Evolutionary conservation across 2,113 vertebrate genomes (phyloP).

Genomic region (Ancistrus triradiatus): DNA sequence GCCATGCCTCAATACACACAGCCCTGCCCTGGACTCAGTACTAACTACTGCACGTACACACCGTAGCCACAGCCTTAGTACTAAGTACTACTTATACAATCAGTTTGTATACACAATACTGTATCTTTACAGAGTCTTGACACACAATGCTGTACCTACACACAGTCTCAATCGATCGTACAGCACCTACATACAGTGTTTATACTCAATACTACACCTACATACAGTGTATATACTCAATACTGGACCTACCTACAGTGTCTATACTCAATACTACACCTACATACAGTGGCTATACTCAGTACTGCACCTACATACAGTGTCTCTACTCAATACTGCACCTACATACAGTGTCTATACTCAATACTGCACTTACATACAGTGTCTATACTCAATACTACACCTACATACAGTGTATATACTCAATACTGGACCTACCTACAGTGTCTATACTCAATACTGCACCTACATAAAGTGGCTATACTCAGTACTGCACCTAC

Average conservation of each 20-base stretch:
- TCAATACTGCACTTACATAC: background rate
- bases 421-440: background rate
- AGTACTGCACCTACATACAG: background rate
- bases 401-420: background rate
- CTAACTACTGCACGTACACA: constrained; percentile 22
- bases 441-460: background rate
- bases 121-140: background rate
- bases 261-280: background rate
- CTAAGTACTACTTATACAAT: background rate
- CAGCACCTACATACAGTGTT: background rate
- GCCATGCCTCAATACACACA: constrained; percentile 32
- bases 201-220: background rate
- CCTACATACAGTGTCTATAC: background rate
- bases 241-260: background rate
- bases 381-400: background rate
- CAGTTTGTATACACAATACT: background rate
- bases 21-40: constrained; percentile 29
- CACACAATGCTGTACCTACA: background rate
- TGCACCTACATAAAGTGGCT: background rate
- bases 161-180: background rate
- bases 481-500: background rate
- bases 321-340: background rate
- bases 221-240: background rate
- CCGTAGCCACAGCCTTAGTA: background rate
- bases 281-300: background rate